A percentile compares a stretch with the other conserved stretches of the same genome.
These are phyloP conservation scores for Drosophila rufa DNA, from an alignment of 1,140 invertebrate species.

Conservation along the genomic window DNA sequence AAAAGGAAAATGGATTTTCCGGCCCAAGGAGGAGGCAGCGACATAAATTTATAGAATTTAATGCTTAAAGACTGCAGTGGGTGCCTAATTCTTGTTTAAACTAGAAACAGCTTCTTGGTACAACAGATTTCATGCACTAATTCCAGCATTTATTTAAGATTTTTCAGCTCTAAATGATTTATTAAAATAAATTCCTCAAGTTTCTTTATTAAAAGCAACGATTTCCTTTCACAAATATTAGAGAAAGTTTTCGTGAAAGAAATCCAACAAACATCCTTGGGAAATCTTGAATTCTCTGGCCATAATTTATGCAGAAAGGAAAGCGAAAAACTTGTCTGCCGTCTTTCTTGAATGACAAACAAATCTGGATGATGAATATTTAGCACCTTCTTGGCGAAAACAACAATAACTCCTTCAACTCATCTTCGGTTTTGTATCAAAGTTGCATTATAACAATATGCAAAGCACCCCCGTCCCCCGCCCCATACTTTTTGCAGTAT, in stretches of 20 bases:
- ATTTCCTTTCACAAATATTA: too few relatives aligned
- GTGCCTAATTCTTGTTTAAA: neutral
- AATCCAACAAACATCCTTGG: neutral
- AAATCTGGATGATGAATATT: slow-evolving; percentile 32
- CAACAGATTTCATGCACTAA: neutral
- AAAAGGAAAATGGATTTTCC: slow-evolving; percentile 22
- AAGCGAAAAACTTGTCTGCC: slow-evolving; percentile 10
- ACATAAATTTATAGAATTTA: neutral
- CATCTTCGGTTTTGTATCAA: slow-evolving; percentile 3
- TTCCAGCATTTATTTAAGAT: neutral
- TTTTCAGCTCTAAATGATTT: neutral
- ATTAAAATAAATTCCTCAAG: neutral
- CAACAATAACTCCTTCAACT: slow-evolving; percentile 18
- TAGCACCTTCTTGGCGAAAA: slow-evolving; percentile 23
- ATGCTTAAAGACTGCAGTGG: too few relatives aligned
- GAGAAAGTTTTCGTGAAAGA: too few relatives aligned
- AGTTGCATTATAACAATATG: slow-evolving; percentile 8
- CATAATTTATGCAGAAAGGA: slow-evolving; percentile 19
- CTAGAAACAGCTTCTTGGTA: neutral
- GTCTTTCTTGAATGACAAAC: slow-evolving; percentile 4
- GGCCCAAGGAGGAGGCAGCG: neutral
- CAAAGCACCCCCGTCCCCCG: neutral
- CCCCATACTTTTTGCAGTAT: slow-evolving; percentile 15
- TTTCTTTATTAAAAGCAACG: too few relatives aligned
- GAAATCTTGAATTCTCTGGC: neutral